A percentile compares a stretch with the other conserved stretches of the same genome.
Conservation (phyloP, 37 sponge, comb jelly and placozoan genomes). For the Chondrosia reniformis region DNA sequence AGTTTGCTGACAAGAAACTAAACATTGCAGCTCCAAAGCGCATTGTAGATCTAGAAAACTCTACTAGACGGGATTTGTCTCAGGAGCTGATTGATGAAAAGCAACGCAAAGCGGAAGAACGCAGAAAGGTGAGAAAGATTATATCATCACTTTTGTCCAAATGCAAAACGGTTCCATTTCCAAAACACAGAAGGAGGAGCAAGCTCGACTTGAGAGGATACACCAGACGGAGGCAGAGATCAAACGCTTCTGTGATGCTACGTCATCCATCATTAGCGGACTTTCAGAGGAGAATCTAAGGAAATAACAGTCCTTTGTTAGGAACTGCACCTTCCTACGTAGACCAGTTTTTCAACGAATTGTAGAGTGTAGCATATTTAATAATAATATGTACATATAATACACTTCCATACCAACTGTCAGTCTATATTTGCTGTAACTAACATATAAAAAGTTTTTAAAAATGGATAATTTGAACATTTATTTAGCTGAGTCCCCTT, state of each 20-base stretch:
- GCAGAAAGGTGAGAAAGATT: conserved; percentile 40
- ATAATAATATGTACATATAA: no score
- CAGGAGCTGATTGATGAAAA: conserved; percentile 1
- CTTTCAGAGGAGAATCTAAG: no score
- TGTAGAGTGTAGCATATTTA: no score
- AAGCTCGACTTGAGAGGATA: conserved; percentile 33
- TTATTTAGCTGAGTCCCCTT: neutral
- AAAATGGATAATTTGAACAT: no score
- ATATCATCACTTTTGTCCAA: no score
- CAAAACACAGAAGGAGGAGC: conserved; percentile 29
- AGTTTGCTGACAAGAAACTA: neutral
- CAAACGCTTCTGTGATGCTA: conserved; percentile 19
- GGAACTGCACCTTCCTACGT: no score
- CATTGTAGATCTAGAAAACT: conserved; percentile 18
- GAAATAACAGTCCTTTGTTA: no score
- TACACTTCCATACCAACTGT: no score
- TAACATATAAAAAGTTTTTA: no score
- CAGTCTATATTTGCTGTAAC: no score
- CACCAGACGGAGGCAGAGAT: conserved; percentile 10
- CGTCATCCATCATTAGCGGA: conserved; percentile 19
- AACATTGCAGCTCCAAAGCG: conserved; percentile 26
- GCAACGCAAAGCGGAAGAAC: conserved; percentile 9
- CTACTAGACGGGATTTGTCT: conserved; percentile 9
- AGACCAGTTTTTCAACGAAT: no score
- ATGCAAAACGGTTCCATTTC: no score